phyloP scores from a whole-genome alignment of 2,888 invertebrate species.

The Catocala sponsa region DNA sequence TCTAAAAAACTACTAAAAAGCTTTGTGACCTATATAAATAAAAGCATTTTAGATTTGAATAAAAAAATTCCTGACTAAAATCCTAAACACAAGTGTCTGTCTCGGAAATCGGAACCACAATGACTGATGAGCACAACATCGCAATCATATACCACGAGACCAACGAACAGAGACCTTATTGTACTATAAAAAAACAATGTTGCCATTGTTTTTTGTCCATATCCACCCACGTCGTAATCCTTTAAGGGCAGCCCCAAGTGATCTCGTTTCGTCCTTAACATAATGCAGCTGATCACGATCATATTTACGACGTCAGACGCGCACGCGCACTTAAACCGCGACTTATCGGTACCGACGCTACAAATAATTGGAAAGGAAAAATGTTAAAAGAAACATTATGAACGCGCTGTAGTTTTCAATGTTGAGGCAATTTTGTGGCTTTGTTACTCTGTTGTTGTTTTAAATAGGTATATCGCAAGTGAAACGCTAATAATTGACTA shows the following conservation, averaged over 20 bases:
- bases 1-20: too few relatives aligned
- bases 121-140: too few relatives aligned
- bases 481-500: too few relatives aligned
- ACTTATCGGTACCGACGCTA: slow-evolving; percentile 54
- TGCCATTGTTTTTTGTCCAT: slow-evolving; percentile 20
- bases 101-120: too few relatives aligned
- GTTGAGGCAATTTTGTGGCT: not conserved
- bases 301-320: slow-evolving; percentile 71
- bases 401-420: slow-evolving; percentile 2
- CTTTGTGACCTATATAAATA: too few relatives aligned
- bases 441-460: not conserved
- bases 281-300: slow-evolving; percentile 74
- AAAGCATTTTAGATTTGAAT: too few relatives aligned
- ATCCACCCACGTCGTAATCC: slow-evolving; percentile 44
- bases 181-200: not conserved
- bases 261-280: slow-evolving; percentile 66
- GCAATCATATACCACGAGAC: not conserved
- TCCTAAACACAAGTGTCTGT: too few relatives aligned
- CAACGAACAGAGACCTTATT: not conserved
- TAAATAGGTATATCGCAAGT: too few relatives aligned
- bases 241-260: slow-evolving; percentile 46
- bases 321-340: slow-evolving; percentile 51
- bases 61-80: too few relatives aligned
- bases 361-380: slow-evolving; percentile 59
- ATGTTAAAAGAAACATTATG: slow-evolving; percentile 33